A percentile compares a stretch with the other conserved stretches of the same genome.
phyloP scores from a whole-genome alignment of 2,113 vertebrate species.

The Mesocricetus auratus region DNA sequence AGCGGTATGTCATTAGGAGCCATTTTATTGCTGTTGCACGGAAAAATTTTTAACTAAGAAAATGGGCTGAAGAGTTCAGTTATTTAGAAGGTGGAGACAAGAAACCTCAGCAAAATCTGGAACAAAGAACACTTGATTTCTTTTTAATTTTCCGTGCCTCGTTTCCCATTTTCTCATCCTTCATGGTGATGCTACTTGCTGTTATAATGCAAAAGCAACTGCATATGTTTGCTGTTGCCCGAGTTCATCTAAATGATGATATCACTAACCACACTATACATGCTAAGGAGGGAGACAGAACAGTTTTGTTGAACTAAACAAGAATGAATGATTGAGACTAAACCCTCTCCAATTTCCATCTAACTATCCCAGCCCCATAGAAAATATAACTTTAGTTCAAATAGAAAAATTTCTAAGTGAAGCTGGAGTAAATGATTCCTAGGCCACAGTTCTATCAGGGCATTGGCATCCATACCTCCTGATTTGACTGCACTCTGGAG shows the following conservation, averaged over 20 bases:
- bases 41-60: neutral
- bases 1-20: neutral
- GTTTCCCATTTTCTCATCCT: conserved; percentile 4
- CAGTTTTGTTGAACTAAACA: neutral
- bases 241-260: neutral
- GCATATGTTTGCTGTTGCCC: neutral
- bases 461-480: neutral
- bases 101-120: neutral
- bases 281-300: neutral
- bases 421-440: neutral
- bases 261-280: neutral
- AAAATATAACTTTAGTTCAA: neutral
- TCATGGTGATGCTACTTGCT: neutral
- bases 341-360: accelerated
- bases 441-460: neutral
- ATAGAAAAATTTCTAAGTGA: neutral
- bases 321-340: neutral
- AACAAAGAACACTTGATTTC: neutral
- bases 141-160: neutral
- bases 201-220: neutral
- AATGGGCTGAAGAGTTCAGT: neutral
- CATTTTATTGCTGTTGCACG: neutral
- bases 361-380: neutral
- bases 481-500: neutral
- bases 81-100: neutral